Percentiles rank a stretch among this genome's conserved stretches.
Conservation (phyloP, 2,888 invertebrate genomes). For the Theodoxus fluviatilis region DNA sequence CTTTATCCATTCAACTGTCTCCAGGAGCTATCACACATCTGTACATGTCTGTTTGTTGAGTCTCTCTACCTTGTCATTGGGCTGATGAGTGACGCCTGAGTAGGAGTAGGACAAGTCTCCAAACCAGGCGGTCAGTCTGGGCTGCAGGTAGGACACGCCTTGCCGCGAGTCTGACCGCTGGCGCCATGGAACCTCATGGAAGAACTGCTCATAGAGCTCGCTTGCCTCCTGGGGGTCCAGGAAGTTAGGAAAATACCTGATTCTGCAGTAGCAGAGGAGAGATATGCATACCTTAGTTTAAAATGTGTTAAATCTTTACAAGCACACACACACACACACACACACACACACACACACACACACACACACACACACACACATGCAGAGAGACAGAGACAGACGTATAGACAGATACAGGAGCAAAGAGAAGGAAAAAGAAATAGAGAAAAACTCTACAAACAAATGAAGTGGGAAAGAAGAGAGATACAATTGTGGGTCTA, state of each 20-base stretch:
- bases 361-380: too few relatives aligned
- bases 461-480: too few relatives aligned
- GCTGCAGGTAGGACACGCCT: conserved; percentile 58
- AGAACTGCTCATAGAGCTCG: conserved; percentile 49
- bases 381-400: too few relatives aligned
- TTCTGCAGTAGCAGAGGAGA: conserved; percentile 36
- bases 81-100: conserved; percentile 60
- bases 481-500: too few relatives aligned
- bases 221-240: conserved; percentile 49
- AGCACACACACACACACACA: too few relatives aligned
- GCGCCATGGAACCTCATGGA: conserved; percentile 58
- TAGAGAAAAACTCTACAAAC: too few relatives aligned
- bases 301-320: neutral
- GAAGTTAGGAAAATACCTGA: conserved; percentile 56
- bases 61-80: conserved; percentile 54
- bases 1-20: neutral
- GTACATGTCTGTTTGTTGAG: too few relatives aligned
- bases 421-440: too few relatives aligned
- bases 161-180: conserved; percentile 51
- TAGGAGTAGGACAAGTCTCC: conserved; percentile 67
- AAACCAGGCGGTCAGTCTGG: conserved; percentile 67
- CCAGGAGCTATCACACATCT: neutral
- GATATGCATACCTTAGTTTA: neutral
- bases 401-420: too few relatives aligned
- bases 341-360: neutral